Evolutionary conservation across 1,140 invertebrate genomes (phyloP).

Genomic region (Pogonognathellus flavescens): DNA sequence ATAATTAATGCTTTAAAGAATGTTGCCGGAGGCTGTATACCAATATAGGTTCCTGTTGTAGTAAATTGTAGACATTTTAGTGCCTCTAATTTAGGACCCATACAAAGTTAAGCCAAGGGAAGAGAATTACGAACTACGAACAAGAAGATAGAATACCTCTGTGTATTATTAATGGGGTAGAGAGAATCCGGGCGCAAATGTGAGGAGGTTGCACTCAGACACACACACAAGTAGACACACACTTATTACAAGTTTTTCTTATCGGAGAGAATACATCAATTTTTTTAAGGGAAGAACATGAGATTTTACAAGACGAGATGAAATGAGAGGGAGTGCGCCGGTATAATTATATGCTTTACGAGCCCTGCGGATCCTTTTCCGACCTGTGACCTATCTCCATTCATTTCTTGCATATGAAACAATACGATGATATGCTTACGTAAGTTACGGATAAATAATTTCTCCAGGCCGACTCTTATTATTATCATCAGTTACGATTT

Average conservation of each 20-base stretch:
- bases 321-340: slow-evolving; percentile 53
- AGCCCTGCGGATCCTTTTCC: slow-evolving; percentile 45
- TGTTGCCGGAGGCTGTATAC: too few relatives aligned
- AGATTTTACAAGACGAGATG: slow-evolving; percentile 17
- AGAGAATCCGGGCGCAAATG: too few relatives aligned
- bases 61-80: too few relatives aligned
- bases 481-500: background rate
- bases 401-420: slow-evolving; percentile 27
- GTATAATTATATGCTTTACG: slow-evolving; percentile 51
- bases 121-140: too few relatives aligned
- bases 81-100: too few relatives aligned
- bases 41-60: too few relatives aligned
- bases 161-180: too few relatives aligned
- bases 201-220: too few relatives aligned
- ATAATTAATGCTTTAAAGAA: too few relatives aligned
- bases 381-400: slow-evolving; percentile 52
- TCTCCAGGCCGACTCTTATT: background rate
- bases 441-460: slow-evolving; percentile 27
- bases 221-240: background rate
- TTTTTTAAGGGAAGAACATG: slow-evolving; percentile 28
- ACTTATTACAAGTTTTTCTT: slow-evolving; percentile 1
- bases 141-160: too few relatives aligned
- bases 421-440: slow-evolving; percentile 3
- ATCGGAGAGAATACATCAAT: slow-evolving; percentile 15
- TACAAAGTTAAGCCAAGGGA: too few relatives aligned